phyloP scores from a whole-genome alignment of 2,888 invertebrate species.

The Sphaerophoria taeniata region DNA sequence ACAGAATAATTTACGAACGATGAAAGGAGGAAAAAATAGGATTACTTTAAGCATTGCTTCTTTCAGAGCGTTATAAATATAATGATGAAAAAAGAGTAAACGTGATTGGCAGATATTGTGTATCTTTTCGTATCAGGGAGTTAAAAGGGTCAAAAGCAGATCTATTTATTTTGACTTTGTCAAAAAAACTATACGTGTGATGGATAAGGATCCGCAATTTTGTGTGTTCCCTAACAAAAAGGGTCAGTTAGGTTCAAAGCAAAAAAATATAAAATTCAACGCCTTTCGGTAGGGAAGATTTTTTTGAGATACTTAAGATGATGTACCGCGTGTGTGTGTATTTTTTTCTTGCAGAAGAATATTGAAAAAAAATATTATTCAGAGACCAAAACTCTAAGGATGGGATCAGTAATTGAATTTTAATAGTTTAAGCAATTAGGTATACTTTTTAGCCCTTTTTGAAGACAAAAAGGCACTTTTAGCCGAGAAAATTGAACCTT shows the following conservation, averaged over 20 bases:
- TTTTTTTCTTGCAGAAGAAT: neutral
- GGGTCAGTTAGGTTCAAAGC: neutral
- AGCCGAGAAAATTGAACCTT: neutral
- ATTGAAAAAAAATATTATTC: neutral
- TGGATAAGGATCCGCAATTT: neutral
- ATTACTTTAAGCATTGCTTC: conserved; percentile 4
- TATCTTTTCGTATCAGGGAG: neutral
- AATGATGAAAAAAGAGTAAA: neutral
- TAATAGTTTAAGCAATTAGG: neutral
- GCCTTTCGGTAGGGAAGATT: neutral
- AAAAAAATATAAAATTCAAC: neutral
- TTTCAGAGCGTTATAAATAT: too few species aligned
- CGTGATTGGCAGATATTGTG: conserved; percentile 7
- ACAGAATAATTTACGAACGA: neutral
- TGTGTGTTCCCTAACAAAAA: neutral
- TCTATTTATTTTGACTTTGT: neutral
- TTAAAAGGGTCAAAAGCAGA: neutral
- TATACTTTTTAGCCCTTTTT: neutral
- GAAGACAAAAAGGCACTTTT: neutral
- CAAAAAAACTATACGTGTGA: neutral
- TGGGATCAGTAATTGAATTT: neutral
- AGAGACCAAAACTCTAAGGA: neutral
- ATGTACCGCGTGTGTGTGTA: neutral
- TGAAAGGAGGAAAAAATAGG: conserved; percentile 5
- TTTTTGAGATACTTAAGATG: neutral